A percentile compares a stretch with the other conserved stretches of the same genome.
Evolutionary conservation across 2,797 vertebrate genomes (phyloP).

Genomic region (Simalia tracyae): DNA sequence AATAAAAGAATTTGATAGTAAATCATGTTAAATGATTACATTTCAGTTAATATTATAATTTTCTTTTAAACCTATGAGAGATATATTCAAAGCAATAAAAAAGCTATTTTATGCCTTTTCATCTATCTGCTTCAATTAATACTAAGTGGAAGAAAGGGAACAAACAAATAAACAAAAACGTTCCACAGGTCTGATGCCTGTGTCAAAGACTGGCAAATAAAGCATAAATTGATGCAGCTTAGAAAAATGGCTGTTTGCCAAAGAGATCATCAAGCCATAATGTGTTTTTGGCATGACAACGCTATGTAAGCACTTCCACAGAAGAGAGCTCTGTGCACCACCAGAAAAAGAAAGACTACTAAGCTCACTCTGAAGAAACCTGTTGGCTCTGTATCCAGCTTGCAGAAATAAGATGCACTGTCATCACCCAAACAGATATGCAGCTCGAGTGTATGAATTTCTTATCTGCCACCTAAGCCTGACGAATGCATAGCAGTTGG

Average conservation of each 20-base stretch:
- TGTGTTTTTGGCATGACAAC: rapidly evolving
- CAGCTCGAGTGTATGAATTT: conserved; percentile 4
- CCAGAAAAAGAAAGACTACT: not conserved
- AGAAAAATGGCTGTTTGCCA: not conserved
- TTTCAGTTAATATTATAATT: not conserved
- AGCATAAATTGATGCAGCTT: not conserved
- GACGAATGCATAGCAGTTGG: not conserved
- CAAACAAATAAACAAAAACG: not conserved
- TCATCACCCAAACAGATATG: conserved; percentile 32
- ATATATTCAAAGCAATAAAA: not conserved
- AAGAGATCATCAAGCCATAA: not conserved
- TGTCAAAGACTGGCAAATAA: not conserved
- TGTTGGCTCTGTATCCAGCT: conserved; percentile 45
- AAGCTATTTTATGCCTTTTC: not conserved
- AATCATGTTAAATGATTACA: conserved; percentile 22
- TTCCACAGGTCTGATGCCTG: not conserved
- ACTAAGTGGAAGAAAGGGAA: not conserved
- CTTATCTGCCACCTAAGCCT: not conserved
- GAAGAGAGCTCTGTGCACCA: conserved; percentile 8
- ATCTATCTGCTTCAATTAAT: not conserved
- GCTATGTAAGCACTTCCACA: not conserved
- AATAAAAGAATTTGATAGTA: conserved; percentile 46
- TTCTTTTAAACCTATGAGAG: not conserved
- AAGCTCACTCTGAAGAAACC: conserved; percentile 39
- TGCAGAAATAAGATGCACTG: conserved; percentile 54